These are phyloP conservation scores for Hirtodrosophila duncani DNA, from an alignment of 2,888 invertebrate genomes.

Conservation along the genomic window DNA sequence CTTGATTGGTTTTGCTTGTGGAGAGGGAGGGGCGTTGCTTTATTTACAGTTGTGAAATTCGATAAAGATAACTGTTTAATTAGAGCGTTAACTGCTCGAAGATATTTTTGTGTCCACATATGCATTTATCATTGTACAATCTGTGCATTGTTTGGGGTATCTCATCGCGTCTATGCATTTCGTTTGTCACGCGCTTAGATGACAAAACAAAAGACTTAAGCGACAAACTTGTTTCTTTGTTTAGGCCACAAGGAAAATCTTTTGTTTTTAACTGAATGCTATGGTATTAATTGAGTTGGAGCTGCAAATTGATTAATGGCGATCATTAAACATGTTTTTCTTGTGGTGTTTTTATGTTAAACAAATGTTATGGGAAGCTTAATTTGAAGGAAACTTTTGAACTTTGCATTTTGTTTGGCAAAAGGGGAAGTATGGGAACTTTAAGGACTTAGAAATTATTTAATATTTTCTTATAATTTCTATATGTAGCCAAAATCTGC, in stretches of 20 bases:
- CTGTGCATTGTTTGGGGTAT: constrained; percentile 36
- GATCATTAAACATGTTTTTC: no score
- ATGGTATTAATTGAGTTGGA: constrained; percentile 9
- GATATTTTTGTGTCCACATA: constrained; percentile 41
- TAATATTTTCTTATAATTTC: no score
- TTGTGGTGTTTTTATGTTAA: no score
- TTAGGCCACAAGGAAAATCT: constrained; percentile 35
- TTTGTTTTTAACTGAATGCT: constrained; percentile 26
- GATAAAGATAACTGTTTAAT: constrained; percentile 61
- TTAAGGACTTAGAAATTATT: no score
- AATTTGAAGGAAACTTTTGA: no score
- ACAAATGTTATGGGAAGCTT: no score
- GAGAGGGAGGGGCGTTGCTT: constrained; percentile 40
- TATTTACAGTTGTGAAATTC: constrained; percentile 50
- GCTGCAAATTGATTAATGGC: constrained; percentile 22
- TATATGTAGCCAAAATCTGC: no score
- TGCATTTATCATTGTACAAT: constrained; percentile 47
- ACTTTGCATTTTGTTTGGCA: no score
- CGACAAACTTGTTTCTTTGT: constrained; percentile 59
- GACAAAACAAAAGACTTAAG: constrained; percentile 66
- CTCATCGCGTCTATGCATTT: no score
- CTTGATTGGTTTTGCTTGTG: constrained; percentile 27
- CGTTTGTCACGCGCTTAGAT: constrained; percentile 20
- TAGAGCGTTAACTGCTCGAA: constrained; percentile 53
- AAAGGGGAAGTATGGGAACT: no score